Base-by-base conservation (phyloP, 2,113 vertebrate species). In the Carassius gibelio region DNA sequence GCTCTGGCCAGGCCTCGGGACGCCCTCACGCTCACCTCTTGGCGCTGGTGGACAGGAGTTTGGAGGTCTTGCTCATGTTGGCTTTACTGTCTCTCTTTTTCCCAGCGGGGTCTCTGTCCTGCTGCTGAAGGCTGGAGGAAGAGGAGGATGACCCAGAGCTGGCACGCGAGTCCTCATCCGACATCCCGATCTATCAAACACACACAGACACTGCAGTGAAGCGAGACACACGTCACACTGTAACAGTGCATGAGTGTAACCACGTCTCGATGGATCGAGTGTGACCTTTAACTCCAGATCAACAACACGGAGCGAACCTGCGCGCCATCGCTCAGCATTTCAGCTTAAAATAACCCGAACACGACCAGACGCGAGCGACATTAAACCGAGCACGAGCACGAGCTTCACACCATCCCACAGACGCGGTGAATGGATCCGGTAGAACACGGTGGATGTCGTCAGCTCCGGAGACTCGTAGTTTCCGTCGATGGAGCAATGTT, bases 111-210 rank as follows among this genome's bases (percentile, higher is more conserved):
- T 94, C 96, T 81, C 93, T 93, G 87, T 97, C 96, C 84, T 95
- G 95, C 88, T 96, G 96, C 95, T 97, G 96, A 91, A 96, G 95
- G 91, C 92, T 95, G 15, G 93, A 94, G n/a, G 94, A 94, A 26
- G 96, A 96, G 88, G 95, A 98, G 30, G 96, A 98, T 55, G 97
- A 97, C 94, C 96, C 97, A 94, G 95, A 96, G 95, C 97, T 98
- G 95, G 98, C 96, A 95, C 96, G 96, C 85, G 97, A 98, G 96
- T 98, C 98, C 94, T 98, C 98, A 97, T 99, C 98, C 95, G 97
- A 98, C 98, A 99, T 89, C 96, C 94, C 94, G 95, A 95, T 95
- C 95, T 94, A 91, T 84, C 84, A 84, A 90, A 85, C 6, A 23
- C 4, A 59, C 89, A 90, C 50, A 89, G n/a, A 74, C 14, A 45